These are phyloP conservation scores for Lamellibrachia columna DNA, from an alignment of 2,888 invertebrate species.

Conservation along the genomic window DNA sequence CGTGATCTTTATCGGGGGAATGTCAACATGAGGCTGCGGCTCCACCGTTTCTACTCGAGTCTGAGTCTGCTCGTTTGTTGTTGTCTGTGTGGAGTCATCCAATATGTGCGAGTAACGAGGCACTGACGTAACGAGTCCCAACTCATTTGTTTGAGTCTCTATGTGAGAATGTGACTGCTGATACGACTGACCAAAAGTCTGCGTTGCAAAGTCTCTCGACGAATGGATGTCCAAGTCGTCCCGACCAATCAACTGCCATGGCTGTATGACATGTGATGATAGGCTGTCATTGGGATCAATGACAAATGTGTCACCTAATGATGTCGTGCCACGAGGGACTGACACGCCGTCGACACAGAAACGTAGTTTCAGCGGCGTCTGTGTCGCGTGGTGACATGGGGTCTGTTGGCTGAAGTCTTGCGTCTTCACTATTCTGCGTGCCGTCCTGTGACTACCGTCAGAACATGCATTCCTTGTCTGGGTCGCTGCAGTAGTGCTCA, in stretches of 20 bases:
- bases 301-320: constrained; percentile 31
- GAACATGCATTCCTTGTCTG: not conserved
- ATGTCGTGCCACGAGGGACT: not conserved
- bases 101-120: not conserved
- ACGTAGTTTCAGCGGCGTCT: constrained; percentile 29
- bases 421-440: not conserved
- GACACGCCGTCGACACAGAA: not conserved
- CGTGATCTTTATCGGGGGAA: not conserved
- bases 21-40: constrained; percentile 17
- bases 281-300: constrained; percentile 24
- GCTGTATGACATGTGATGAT: constrained; percentile 20
- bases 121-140: not conserved
- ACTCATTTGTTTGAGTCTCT: constrained; percentile 24
- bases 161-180: constrained; percentile 17
- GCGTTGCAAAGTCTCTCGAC: constrained; percentile 36
- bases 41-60: constrained; percentile 16
- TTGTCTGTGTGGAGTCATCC: constrained; percentile 8
- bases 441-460: not conserved
- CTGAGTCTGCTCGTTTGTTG: not conserved
- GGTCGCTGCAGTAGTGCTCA: not conserved
- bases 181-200: constrained; percentile 39
- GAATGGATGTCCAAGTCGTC: constrained; percentile 29
- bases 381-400: constrained; percentile 23
- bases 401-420: constrained; percentile 27
- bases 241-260: constrained; percentile 28